A percentile compares a stretch with the other conserved stretches of the same genome.
These are phyloP conservation scores for Pholis gunnellus DNA, from an alignment of 2,113 vertebrate genomes.

Conservation along the genomic window DNA sequence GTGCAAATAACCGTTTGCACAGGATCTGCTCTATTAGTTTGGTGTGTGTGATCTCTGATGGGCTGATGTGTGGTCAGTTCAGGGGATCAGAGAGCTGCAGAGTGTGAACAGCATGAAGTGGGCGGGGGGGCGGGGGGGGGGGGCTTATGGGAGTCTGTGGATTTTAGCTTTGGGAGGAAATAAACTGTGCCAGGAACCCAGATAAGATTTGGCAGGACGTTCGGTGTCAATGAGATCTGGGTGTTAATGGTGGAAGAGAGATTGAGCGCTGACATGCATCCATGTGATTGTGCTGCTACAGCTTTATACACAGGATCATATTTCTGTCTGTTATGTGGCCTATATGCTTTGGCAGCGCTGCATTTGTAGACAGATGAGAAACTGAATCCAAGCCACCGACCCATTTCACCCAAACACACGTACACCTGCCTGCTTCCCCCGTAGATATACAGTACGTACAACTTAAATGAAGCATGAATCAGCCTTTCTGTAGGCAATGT, in stretches of 20 bases:
- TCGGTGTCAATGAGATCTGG: conserved; percentile 52
- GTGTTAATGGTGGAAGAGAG: conserved; percentile 22
- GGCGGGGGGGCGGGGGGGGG: conserved; percentile 5
- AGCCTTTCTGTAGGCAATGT: conserved; percentile 8
- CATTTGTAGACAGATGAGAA: too few relatives aligned
- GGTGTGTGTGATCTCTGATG: conserved; percentile 28
- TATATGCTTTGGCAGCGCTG: neutral
- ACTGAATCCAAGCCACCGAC: neutral
- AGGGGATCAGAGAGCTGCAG: conserved; percentile 54
- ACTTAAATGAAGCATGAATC: conserved; percentile 39
- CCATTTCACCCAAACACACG: neutral
- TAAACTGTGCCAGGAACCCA: conserved; percentile 21
- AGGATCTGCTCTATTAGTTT: neutral
- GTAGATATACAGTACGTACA: neutral
- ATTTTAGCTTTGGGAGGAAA: conserved; percentile 43
- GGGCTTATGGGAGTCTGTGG: conserved; percentile 56
- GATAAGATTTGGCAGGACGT: conserved; percentile 49
- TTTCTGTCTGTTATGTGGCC: neutral
- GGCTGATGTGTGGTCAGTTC: conserved; percentile 41
- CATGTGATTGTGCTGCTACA: neutral
- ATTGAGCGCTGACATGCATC: conserved; percentile 20
- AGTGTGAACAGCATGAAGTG: conserved; percentile 51
- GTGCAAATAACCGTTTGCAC: neutral
- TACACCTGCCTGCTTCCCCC: conserved; percentile 7
- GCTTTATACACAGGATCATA: neutral